These are phyloP conservation scores for Thereva nobilitata DNA, from an alignment of 2,888 invertebrate species.

Conservation along the genomic window DNA sequence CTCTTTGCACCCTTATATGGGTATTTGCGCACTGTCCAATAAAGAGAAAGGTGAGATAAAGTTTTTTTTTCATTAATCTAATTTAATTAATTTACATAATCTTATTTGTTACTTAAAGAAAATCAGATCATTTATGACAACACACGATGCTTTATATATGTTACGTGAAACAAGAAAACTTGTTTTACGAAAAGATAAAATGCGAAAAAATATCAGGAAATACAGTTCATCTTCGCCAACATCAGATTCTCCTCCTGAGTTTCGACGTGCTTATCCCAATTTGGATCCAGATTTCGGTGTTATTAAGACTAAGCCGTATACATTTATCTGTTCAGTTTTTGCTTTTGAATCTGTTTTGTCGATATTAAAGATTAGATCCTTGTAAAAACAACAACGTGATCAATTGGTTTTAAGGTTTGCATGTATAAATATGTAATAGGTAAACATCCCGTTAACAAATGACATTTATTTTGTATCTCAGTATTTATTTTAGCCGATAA, in stretches of 20 bases:
- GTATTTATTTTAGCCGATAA: too few species aligned
- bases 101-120: constrained; percentile 47
- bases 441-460: too few species aligned
- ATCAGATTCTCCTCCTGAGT: constrained; percentile 45
- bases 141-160: constrained; percentile 55
- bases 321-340: constrained; percentile 56
- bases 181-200: constrained; percentile 57
- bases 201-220: constrained; percentile 55
- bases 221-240: constrained; percentile 13
- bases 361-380: constrained; percentile 50
- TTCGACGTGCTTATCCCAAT: constrained; percentile 49
- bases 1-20: constrained; percentile 70
- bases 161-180: constrained; percentile 57
- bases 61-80: constrained; percentile 2
- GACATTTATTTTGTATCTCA: too few species aligned
- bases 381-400: constrained; percentile 8
- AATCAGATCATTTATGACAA: constrained; percentile 56
- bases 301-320: constrained; percentile 53
- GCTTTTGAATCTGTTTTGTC: constrained; percentile 56
- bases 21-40: constrained; percentile 60
- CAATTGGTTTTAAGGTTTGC: neutral
- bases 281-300: constrained; percentile 58
- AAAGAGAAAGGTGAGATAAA: constrained; percentile 50
- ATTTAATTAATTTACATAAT: neutral
- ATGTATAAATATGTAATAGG: neutral